Evolutionary conservation across 2,888 invertebrate genomes (phyloP).

Genomic region (Meloe dianella): DNA sequence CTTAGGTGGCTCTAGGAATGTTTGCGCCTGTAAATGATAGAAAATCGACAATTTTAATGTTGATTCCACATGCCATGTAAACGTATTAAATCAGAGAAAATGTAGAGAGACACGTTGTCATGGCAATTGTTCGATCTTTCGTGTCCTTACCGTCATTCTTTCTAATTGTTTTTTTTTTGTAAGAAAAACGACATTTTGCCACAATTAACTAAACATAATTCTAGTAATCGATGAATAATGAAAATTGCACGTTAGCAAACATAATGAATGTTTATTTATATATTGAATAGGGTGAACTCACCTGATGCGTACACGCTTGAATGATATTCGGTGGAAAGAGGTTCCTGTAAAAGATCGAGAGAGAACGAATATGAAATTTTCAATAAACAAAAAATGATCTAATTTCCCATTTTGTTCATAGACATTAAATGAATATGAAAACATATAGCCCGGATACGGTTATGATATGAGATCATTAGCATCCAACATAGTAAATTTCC

Average conservation of each 20-base stretch:
- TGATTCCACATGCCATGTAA: not conserved
- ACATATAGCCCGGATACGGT: slow-evolving; percentile 49
- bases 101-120: slow-evolving; percentile 17
- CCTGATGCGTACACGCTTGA: slow-evolving; percentile 82
- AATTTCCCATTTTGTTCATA: not conserved
- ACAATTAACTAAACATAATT: not conserved
- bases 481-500: slow-evolving; percentile 56
- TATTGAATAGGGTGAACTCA: slow-evolving; percentile 51
- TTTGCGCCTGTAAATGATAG: slow-evolving; percentile 44
- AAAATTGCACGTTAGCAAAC: not conserved
- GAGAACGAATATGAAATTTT: not conserved
- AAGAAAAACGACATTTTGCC: not conserved
- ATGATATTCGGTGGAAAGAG: slow-evolving; percentile 92
- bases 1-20: slow-evolving; percentile 35
- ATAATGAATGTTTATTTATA: not conserved
- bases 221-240: not conserved
- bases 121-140: slow-evolving; percentile 23
- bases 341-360: slow-evolving; percentile 73
- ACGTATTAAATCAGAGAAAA: not conserved
- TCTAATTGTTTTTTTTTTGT: not conserved
- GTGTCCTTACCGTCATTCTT: no score
- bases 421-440: slow-evolving; percentile 21
- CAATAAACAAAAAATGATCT: no score
- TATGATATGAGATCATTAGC: slow-evolving; percentile 56
- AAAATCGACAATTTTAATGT: slow-evolving; percentile 16